A percentile compares a stretch with the other conserved stretches of the same genome.
These are phyloP conservation scores for Callinectes sapidus DNA, from an alignment of 2,888 invertebrate species.

Conservation along the genomic window DNA sequence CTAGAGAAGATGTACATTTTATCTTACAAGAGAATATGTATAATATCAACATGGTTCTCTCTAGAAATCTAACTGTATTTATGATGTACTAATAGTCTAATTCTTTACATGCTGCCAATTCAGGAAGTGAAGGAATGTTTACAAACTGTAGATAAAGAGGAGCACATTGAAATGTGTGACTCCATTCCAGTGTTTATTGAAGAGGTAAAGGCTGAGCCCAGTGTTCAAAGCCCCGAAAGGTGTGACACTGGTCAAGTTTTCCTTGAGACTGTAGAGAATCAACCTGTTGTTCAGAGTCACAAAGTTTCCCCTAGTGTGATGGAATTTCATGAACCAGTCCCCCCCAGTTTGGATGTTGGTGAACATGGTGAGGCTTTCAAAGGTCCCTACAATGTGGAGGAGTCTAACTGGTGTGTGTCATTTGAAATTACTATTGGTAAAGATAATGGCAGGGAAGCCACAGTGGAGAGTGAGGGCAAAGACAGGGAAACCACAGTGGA, in stretches of 20 bases:
- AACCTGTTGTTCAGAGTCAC: conserved; percentile 10
- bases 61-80: background rate
- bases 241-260: conserved; percentile 1
- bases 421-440: conserved; percentile 23
- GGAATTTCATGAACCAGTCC: background rate
- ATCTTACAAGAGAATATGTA: background rate
- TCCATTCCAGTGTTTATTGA: conserved; percentile 28
- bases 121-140: conserved; percentile 40
- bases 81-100: conserved; percentile 29
- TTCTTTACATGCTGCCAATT: conserved; percentile 35
- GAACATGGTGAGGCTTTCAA: background rate
- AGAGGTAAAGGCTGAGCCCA: conserved; percentile 40
- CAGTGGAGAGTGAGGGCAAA: conserved; percentile 38
- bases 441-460: conserved; percentile 29
- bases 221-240: conserved; percentile 1
- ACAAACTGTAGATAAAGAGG: conserved; percentile 47
- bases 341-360: background rate
- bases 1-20: background rate
- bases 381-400: conserved; percentile 17
- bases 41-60: background rate
- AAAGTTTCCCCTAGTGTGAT: background rate
- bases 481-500: conserved; percentile 12
- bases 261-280: background rate
- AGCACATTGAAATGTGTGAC: conserved; percentile 38
- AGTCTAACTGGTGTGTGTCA: conserved; percentile 34